These are phyloP conservation scores for Athalia rosae DNA, from an alignment of 2,888 invertebrate species.

Conservation along the genomic window DNA sequence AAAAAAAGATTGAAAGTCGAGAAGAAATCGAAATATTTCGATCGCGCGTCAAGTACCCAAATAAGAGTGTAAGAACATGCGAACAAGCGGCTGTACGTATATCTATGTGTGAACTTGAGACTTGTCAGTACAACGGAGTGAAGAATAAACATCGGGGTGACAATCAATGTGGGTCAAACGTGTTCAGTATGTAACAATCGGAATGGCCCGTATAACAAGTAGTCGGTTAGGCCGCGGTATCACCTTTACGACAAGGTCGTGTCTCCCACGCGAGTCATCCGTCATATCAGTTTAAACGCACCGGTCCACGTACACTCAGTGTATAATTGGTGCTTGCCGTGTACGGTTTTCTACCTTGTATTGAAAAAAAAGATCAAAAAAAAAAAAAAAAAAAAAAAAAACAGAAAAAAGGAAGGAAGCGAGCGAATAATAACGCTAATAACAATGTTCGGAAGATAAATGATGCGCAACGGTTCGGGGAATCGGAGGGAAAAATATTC, in stretches of 20 bases:
- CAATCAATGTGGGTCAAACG: conserved; percentile 66
- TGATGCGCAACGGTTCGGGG: no score
- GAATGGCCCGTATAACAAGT: conserved; percentile 65
- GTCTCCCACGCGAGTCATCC: conserved; percentile 56
- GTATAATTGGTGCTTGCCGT: conserved; percentile 32
- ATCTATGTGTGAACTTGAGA: conserved; percentile 29
- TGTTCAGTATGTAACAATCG: conserved; percentile 60
- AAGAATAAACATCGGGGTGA: conserved; percentile 42
- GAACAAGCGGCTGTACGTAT: neutral
- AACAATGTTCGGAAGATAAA: no score
- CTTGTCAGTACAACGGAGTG: neutral
- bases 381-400: neutral
- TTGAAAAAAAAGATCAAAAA: neutral
- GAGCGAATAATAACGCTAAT: no score
- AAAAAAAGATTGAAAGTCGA: neutral
- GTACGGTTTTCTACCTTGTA: conserved; percentile 25
- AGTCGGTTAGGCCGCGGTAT: conserved; percentile 57
- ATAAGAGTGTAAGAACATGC: neutral
- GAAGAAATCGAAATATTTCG: neutral
- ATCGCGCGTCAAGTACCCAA: neutral
- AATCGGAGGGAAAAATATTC: no score
- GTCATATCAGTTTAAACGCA: conserved; percentile 42
- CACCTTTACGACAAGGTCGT: conserved; percentile 68
- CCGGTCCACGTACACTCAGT: conserved; percentile 38
- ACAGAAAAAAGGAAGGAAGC: neutral